Evolutionary conservation across 1,140 invertebrate genomes (phyloP), one percentile per base, ranked within the genome.

Genomic region (Orchesella cincta): DNA sequence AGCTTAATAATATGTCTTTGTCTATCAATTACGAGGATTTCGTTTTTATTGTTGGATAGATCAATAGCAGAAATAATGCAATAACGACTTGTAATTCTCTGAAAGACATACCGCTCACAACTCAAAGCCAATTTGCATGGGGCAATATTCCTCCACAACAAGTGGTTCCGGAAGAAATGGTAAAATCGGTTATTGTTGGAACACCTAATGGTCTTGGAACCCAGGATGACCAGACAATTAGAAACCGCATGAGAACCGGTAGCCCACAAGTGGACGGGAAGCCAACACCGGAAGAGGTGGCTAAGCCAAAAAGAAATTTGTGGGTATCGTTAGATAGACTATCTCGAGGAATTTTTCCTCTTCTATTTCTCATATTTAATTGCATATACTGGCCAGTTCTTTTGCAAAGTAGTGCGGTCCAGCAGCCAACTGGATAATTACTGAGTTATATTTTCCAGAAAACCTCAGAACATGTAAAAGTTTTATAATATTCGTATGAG

Each of bases 301-400:
- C 52, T 18, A 57, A 46, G 12, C 12, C 3, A 26, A 12, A n/a
- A 57, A 57, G 23, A 57, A 3, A 67, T 31, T 31, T 91, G 76
- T 91, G 90, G 90, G 84, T 88, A 46, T 89, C 91, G 85, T 90
- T 91, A 34, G 90, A 91, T 83, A 88, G 89, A 80, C 83, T 90
- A 0, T 91, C 90, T 1, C 86, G 92, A 39, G 87, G 91, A 33
- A 88, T 92, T 2, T 93, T 93, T 83, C 92, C 92, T n/a, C 87
- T 88, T 5, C 83, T 93, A 1, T 93, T 93, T 84, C 86, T 92
- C 33, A 85, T 92, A 16, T 93, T 93, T 84, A 88, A 91, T 28
- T 85, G 90, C 0, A 84, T 92, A 78, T 93, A 92, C 85, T 93
- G 92, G 92, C 91, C 91, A 14, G 28, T 71, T 0, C 34, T 78